phyloP scores from a whole-genome alignment of 2,797 vertebrate genomes.

The Typhlichthys subterraneus region DNA sequence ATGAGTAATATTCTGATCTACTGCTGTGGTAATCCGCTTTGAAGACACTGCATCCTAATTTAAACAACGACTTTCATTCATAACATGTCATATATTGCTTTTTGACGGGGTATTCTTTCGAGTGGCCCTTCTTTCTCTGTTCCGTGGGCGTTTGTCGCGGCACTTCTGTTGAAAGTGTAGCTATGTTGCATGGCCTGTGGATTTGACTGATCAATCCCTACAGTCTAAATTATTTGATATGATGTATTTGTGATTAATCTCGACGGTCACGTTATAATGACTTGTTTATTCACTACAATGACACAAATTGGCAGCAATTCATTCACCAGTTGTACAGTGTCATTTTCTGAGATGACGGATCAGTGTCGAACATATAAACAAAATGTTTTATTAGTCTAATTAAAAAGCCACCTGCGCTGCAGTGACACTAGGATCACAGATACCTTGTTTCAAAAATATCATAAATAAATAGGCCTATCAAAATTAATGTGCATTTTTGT shows the following conservation, averaged over 20 bases:
- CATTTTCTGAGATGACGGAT: constrained; percentile 52
- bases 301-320: constrained; percentile 44
- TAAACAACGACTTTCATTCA: constrained; percentile 64
- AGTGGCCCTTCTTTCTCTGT: not conserved
- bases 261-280: constrained; percentile 11
- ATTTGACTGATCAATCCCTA: constrained; percentile 23
- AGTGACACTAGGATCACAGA: constrained; percentile 5
- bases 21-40: constrained; percentile 21
- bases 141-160: not conserved
- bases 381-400: constrained; percentile 19
- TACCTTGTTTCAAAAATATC: not conserved
- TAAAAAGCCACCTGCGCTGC: constrained; percentile 7
- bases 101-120: not conserved
- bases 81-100: constrained; percentile 43
- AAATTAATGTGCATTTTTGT: no score
- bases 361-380: constrained; percentile 27
- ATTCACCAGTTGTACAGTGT: constrained; percentile 30
- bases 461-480: not conserved
- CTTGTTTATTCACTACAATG: constrained; percentile 11
- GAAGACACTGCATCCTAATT: constrained; percentile 37
- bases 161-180: constrained; percentile 6
- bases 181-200: constrained; percentile 34
- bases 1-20: constrained; percentile 30
- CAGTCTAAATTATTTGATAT: not conserved
- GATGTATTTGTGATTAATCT: constrained; percentile 36